phyloP scores from a whole-genome alignment of 2,888 invertebrate species.

The Acrobasis consociella region DNA sequence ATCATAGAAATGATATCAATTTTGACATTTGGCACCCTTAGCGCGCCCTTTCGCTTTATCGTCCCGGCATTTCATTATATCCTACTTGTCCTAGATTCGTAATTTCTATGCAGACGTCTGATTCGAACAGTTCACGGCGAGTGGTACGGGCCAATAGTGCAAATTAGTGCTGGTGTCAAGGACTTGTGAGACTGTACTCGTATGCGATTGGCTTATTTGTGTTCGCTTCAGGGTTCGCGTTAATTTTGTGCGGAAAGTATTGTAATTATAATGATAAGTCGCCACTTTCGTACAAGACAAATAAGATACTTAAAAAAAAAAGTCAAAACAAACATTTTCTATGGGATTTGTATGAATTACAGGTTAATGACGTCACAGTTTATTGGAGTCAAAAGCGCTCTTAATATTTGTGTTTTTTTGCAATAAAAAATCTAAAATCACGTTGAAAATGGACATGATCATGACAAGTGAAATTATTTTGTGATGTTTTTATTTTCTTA shows the following conservation, averaged over 20 bases:
- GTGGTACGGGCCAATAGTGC: conserved; percentile 2
- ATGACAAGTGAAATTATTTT: no score
- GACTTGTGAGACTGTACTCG: conserved; percentile 6
- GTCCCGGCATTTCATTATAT: conserved; percentile 6
- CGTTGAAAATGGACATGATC: no score
- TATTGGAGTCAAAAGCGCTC: no score
- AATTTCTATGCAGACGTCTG: conserved; percentile 6
- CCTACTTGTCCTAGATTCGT: conserved; percentile 8
- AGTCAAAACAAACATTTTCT: no score
- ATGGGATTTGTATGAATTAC: no score
- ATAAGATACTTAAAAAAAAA: no score
- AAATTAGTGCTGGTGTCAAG: conserved; percentile 13
- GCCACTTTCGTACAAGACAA: no score
- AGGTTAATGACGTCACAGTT: no score
- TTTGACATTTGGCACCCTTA: conserved; percentile 13
- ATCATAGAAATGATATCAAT: neutral
- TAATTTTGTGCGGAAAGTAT: neutral
- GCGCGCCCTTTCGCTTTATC: conserved; percentile 3
- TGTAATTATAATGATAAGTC: neutral
- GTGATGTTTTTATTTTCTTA: no score
- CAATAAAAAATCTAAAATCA: no score
- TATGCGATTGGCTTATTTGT: neutral
- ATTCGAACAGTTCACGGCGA: neutral
- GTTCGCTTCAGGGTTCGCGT: neutral
- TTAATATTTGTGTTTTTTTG: no score